Evolutionary conservation across 2,797 vertebrate species (phyloP).

Genomic region (Falco rusticolus): DNA sequence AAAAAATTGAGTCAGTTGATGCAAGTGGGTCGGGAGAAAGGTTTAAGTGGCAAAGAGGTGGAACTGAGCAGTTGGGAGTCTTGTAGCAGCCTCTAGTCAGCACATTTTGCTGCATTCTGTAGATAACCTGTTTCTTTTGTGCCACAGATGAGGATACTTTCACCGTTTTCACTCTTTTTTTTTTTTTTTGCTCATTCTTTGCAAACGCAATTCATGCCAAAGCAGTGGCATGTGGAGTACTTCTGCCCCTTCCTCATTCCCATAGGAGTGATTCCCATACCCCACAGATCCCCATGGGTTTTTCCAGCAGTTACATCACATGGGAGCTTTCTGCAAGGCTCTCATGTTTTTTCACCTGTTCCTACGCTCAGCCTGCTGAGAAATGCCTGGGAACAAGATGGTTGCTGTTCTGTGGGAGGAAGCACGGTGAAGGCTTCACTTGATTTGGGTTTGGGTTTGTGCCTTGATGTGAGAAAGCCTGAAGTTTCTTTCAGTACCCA

Average conservation of each 20-base stretch:
- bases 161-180: not conserved
- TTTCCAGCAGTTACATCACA: not conserved
- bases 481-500: not conserved
- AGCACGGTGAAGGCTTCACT: fast-evolving
- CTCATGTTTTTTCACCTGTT: not conserved
- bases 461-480: not conserved
- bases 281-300: not conserved
- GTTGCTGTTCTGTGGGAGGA: not conserved
- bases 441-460: not conserved
- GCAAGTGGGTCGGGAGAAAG: not conserved
- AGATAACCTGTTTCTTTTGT: not conserved
- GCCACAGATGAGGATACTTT: not conserved
- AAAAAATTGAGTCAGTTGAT: not conserved
- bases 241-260: not conserved
- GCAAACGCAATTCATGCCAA: not conserved
- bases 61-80: not conserved
- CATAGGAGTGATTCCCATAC: not conserved
- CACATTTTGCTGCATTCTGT: not conserved
- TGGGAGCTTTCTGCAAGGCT: not conserved
- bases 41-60: not conserved
- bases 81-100: not conserved
- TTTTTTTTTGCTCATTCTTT: not conserved
- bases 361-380: not conserved
- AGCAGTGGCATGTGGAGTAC: fast-evolving
- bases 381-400: not conserved